Percentiles rank a stretch among this genome's conserved stretches.
Conservation (phyloP, 2,113 vertebrate genomes). For the Solenodon paradoxus region DNA sequence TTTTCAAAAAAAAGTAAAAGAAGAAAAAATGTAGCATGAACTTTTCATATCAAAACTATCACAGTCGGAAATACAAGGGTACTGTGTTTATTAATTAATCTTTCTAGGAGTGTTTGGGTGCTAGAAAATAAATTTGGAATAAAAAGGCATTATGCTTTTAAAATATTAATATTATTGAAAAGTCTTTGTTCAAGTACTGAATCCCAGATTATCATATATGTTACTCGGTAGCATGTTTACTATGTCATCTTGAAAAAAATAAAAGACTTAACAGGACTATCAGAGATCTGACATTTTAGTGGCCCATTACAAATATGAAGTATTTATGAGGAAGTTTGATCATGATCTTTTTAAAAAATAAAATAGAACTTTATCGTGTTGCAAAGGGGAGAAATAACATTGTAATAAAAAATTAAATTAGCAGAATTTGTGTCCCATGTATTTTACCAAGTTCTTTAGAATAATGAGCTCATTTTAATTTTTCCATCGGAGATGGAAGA, state of each 20-base stretch:
- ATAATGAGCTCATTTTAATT: slow-evolving; percentile 70
- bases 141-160: neutral
- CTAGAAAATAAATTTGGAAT: slow-evolving; percentile 1
- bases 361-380: slow-evolving; percentile 20
- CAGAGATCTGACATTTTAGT: slow-evolving; percentile 51
- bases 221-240: slow-evolving; percentile 24
- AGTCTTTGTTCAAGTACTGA: neutral
- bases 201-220: neutral
- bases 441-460: slow-evolving; percentile 77
- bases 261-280: slow-evolving; percentile 55
- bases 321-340: slow-evolving; percentile 53
- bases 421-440: slow-evolving; percentile 62
- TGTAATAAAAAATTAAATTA: slow-evolving; percentile 51
- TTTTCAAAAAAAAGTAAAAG: slow-evolving; percentile 39
- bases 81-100: neutral
- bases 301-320: slow-evolving; percentile 53
- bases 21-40: neutral
- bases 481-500: slow-evolving; percentile 70
- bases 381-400: slow-evolving; percentile 43
- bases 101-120: neutral
- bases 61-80: neutral
- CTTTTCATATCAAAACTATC: neutral
- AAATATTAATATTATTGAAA: slow-evolving; percentile 20
- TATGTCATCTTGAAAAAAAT: slow-evolving; percentile 46
- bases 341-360: slow-evolving; percentile 47